phyloP scores from a whole-genome alignment of 1,140 invertebrate genomes.

The Drosophila suzukii region DNA sequence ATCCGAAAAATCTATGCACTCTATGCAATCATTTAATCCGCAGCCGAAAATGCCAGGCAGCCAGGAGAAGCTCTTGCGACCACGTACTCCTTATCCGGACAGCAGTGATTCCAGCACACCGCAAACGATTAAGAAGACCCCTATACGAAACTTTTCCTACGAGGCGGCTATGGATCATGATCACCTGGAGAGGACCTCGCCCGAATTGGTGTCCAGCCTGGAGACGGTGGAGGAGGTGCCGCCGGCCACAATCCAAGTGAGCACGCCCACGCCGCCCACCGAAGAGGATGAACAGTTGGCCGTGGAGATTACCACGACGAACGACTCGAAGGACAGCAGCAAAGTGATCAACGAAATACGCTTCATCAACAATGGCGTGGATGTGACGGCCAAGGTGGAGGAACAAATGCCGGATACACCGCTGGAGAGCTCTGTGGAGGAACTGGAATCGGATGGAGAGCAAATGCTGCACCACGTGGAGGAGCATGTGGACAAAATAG shows the following conservation, averaged over 20 bases:
- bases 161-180: conserved; percentile 78
- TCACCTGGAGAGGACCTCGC: conserved; percentile 69
- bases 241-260: conserved; percentile 48
- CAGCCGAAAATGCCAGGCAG: conserved; percentile 18
- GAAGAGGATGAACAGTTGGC: conserved; percentile 79
- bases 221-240: conserved; percentile 69
- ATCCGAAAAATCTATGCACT: conserved; percentile 35
- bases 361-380: conserved; percentile 82
- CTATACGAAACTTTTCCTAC: conserved; percentile 75
- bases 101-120: conserved; percentile 71
- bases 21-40: conserved; percentile 23
- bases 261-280: conserved; percentile 68
- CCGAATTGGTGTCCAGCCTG: conserved; percentile 65
- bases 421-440: conserved; percentile 50
- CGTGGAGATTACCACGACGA: conserved; percentile 75
- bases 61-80: conserved; percentile 61
- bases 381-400: conserved; percentile 78
- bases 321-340: conserved; percentile 68
- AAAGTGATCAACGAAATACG: conserved; percentile 80
- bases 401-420: conserved; percentile 68
- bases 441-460: conserved; percentile 64
- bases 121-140: conserved; percentile 72
- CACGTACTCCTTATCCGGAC: conserved; percentile 74
- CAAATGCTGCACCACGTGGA: conserved; percentile 56
- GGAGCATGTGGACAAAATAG: conserved; percentile 55